Percentiles rank a stretch among this genome's conserved stretches.
Conservation (phyloP, 2,797 vertebrate genomes). For the Odontamblyopus rebecca region DNA sequence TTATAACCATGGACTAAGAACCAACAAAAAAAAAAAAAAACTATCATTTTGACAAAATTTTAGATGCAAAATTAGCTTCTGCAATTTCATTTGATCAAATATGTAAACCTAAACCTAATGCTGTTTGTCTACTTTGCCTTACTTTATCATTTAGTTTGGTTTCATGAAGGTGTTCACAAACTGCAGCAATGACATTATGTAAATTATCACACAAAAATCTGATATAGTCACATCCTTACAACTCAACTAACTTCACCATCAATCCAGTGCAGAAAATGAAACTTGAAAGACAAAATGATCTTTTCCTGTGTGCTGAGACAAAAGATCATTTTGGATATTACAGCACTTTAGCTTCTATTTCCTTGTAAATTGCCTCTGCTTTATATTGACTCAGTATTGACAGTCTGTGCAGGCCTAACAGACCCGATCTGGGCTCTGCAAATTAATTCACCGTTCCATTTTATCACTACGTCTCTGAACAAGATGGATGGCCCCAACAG, state of each 20-base stretch:
- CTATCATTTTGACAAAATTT: not conserved
- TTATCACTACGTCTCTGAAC: conserved; percentile 58
- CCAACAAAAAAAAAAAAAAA: no score
- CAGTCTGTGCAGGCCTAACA: conserved; percentile 48
- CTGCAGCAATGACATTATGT: not conserved
- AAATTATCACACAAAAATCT: not conserved
- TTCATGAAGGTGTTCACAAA: not conserved
- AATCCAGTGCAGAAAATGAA: not conserved
- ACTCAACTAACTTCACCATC: not conserved
- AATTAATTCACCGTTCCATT: conserved; percentile 66
- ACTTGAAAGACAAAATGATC: not conserved
- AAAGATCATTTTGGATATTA: conserved; percentile 32
- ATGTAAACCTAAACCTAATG: not conserved
- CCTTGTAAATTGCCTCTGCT: conserved; percentile 27
- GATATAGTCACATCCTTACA: not conserved
- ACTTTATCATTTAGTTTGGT: no score
- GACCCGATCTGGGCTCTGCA: conserved; percentile 46
- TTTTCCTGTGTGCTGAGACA: conserved; percentile 3
- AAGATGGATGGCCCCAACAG: conserved; percentile 66
- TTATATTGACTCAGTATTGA: conserved; percentile 52
- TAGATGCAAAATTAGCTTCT: not conserved
- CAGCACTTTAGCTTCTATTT: conserved; percentile 28
- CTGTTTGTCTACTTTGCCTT: not conserved
- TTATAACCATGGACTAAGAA: not conserved
- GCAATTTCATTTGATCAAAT: not conserved